Evolutionary conservation across 2,113 vertebrate genomes (phyloP).

Genomic region (Prionailurus bengalensis): DNA sequence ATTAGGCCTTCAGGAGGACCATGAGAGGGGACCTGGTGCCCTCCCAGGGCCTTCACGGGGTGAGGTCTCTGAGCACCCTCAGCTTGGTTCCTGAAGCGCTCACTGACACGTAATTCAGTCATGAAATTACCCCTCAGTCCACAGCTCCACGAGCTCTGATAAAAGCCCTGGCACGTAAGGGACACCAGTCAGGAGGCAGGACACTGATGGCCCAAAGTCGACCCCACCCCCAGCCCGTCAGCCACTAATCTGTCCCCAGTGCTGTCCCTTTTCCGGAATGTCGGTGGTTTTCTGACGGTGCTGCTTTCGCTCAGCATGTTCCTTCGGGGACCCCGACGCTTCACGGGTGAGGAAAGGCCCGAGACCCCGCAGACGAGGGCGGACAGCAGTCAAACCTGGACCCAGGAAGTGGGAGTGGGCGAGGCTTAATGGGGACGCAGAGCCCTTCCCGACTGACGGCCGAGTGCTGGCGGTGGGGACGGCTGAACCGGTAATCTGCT

Average conservation of each 20-base stretch:
- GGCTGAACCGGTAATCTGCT: rapidly evolving
- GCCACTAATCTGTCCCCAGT: neutral
- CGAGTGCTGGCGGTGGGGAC: rapidly evolving
- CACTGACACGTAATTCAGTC: rapidly evolving
- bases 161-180: rapidly evolving
- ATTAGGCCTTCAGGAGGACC: neutral
- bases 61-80: rapidly evolving
- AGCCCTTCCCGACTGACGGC: rapidly evolving
- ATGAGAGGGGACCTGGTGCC: neutral
- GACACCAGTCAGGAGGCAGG: too few relatives aligned
- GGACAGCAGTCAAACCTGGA: too few relatives aligned
- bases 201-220: rapidly evolving
- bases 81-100: neutral
- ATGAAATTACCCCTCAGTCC: neutral
- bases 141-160: too few relatives aligned
- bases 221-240: neutral
- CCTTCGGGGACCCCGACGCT: neutral
- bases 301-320: rapidly evolving
- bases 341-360: neutral
- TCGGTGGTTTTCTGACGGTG: neutral
- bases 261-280: neutral
- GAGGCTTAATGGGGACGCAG: neutral
- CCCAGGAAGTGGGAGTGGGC: too few relatives aligned
- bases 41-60: too few relatives aligned
- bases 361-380: rapidly evolving